Conservation (phyloP, 30 jellyfish, hydroid and myxozoan genomes). For the Clytia hemisphaerica region DNA sequence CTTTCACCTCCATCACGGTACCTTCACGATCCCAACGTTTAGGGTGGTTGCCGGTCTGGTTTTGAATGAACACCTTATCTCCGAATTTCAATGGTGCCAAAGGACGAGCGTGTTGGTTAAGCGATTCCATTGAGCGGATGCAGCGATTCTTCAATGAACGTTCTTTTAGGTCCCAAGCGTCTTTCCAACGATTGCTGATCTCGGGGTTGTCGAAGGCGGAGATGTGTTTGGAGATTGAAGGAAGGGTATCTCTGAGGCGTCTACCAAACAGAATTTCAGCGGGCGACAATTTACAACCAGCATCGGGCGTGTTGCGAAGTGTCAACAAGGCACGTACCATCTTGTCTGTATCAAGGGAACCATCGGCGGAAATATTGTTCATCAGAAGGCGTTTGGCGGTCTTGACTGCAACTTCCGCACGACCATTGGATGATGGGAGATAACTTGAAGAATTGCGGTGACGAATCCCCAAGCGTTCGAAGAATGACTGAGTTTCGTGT, state of each 20-base stretch:
- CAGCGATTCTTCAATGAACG: neutral
- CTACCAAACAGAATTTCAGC: conserved; percentile 23
- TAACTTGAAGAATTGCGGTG: conserved; percentile 10
- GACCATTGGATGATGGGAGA: conserved; percentile 9
- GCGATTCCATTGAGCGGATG: neutral
- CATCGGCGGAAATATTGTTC: conserved; percentile 3
- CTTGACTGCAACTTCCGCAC: conserved; percentile 11
- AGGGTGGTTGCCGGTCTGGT: conserved; percentile 7
- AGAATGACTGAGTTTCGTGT: neutral
- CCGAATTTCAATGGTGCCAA: neutral
- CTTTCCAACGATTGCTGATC: neutral
- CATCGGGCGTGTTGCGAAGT: too few relatives aligned
- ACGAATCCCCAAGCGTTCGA: conserved; percentile 2
- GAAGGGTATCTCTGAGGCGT: neutral
- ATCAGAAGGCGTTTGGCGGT: conserved; percentile 18
- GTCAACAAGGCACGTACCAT: conserved; percentile 11
- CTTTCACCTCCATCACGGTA: neutral
- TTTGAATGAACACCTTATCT: neutral
- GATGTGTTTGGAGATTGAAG: neutral
- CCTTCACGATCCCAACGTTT: conserved; percentile 12
- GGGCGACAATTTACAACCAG: conserved; percentile 8
- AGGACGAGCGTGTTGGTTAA: neutral
- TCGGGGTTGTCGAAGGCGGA: conserved; percentile 1
- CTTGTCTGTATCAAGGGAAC: neutral
- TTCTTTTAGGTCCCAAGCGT: conserved; percentile 2